Base-by-base conservation (phyloP, 2,888 invertebrate genomes). In the Gymnoscelis rufifasciata region DNA sequence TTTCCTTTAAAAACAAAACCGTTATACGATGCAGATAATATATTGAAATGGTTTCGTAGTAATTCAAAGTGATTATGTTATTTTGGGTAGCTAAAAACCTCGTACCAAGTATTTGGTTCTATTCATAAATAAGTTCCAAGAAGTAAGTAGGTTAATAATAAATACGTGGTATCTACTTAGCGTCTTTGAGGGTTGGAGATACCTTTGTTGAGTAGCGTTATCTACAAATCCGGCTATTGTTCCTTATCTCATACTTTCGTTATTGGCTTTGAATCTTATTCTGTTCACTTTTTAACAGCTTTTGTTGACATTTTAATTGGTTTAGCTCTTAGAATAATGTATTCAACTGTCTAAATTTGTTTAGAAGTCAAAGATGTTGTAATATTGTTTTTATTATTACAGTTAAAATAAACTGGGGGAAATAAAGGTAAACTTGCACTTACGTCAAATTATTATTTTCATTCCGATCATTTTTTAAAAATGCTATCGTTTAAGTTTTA, bases 201-300 rank as follows among this genome's bases (percentile, higher is more conserved):
- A 50, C 42, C 45, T 45, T 50, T 50, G 42, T 50, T 45, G 45
- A 15, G 41, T 27, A 33, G 26, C 39, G 26, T 43, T 45, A 43
- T 45, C 45, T 43, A 38, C 38, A 45, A 45, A 50, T 50, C 49
- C 35, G 37, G 35, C 43, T 45, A 42, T 50, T 46, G 45, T 50
- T 30, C 38, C 36, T 38, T 45, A 50, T 50, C 45, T 48, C 11
- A 35, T 14, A 45, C 38, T 50, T 50, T 50, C 50, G 36, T 44
- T 41, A 41, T 44, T 41, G 38, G 41, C 38, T 50, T 45, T 28
- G 24, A 27, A 29, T 19, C 33, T 35, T 51, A 43, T 45, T 44
- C 24, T 29, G 19, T 26, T 13, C 27, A 11, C 30, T 42, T 42
- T 42, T 44, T 42, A 13, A 50, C 42, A 30, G 29, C 13, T 33